Percentiles rank a stretch among this genome's conserved stretches.
phyloP scores from a whole-genome alignment of 2,113 vertebrate genomes.

The Spizaetus ornatus region DNA sequence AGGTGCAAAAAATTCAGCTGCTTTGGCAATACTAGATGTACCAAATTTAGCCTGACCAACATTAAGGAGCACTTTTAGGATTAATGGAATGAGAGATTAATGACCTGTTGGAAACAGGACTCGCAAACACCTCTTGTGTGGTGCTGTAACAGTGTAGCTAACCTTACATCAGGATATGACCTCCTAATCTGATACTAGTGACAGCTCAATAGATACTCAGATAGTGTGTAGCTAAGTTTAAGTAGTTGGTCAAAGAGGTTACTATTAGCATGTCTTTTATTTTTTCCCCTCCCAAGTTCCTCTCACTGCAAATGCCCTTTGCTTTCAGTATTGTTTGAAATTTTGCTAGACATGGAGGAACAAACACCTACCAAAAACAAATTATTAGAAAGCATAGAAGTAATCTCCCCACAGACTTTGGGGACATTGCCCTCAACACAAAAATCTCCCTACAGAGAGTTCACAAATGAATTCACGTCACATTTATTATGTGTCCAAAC shows the following conservation, averaged over 20 bases:
- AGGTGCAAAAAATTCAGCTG: neutral
- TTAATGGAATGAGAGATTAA: neutral
- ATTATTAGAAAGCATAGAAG: neutral
- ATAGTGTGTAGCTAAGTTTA: rapidly evolving
- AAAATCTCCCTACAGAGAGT: neutral
- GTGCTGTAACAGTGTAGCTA: neutral
- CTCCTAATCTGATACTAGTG: neutral
- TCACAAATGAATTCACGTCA: neutral
- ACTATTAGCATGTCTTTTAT: neutral
- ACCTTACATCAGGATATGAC: neutral
- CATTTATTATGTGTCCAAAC: neutral
- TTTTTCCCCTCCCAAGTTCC: neutral
- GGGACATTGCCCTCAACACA: neutral
- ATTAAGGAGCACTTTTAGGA: neutral
- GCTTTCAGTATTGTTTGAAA: neutral
- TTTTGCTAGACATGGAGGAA: neutral
- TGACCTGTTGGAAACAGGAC: neutral
- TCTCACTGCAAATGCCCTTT: neutral
- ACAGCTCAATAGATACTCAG: neutral
- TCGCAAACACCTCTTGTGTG: neutral
- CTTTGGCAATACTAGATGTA: neutral
- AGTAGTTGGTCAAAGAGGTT: neutral
- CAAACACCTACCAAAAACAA: neutral
- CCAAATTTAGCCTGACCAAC: neutral
- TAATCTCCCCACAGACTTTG: neutral